Evolutionary conservation across 2,113 vertebrate species (phyloP).

Genomic region (Cyanoramphus novaezelandiae): DNA sequence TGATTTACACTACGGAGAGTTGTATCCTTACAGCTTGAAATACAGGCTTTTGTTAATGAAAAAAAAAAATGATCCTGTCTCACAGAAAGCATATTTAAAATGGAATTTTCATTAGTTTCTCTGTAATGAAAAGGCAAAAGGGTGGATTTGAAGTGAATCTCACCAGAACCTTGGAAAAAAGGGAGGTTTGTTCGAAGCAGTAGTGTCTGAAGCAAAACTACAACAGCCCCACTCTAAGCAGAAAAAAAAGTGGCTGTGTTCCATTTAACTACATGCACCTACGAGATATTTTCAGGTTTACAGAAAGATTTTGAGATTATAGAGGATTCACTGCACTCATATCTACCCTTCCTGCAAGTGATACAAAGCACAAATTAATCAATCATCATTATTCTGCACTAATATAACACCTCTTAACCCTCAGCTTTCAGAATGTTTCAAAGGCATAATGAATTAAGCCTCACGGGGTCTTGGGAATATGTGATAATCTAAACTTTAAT

Average conservation of each 20-base stretch:
- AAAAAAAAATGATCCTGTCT: background rate
- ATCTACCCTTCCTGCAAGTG: background rate
- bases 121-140: background rate
- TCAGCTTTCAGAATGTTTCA: slow-evolving; percentile 35
- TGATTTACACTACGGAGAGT: slow-evolving; percentile 51
- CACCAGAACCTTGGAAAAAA: background rate
- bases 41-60: background rate
- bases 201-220: background rate
- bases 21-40: slow-evolving; percentile 6
- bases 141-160: background rate
- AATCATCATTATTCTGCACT: slow-evolving; percentile 39
- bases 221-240: background rate
- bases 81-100: slow-evolving; percentile 16
- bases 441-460: slow-evolving; percentile 40
- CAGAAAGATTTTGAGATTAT: background rate
- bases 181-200: background rate
- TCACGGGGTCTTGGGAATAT: background rate
- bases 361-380: background rate
- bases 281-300: background rate
- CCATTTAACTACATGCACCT: background rate
- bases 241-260: background rate
- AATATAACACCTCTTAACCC: slow-evolving; percentile 47
- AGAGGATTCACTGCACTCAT: background rate
- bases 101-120: slow-evolving; percentile 15
- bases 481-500: background rate